Conservation (phyloP, 2,113 vertebrate species). For the Dasypus novemcinctus region DNA sequence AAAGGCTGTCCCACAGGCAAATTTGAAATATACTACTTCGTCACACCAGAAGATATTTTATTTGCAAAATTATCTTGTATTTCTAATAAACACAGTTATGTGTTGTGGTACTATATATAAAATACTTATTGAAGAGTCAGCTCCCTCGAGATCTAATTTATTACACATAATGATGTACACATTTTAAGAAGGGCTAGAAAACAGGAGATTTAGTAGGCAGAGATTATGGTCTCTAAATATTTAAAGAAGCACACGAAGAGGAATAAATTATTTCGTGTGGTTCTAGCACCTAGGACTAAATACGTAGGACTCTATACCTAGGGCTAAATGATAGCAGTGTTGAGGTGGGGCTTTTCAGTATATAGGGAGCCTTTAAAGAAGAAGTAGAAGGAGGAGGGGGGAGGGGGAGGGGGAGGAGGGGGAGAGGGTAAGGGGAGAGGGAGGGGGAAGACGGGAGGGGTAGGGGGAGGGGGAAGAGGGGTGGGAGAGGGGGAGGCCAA, state of each 20-base stretch:
- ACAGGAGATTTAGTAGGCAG: neutral
- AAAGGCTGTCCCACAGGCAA: neutral
- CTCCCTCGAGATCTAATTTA: neutral
- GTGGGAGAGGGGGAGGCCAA: too few relatives aligned
- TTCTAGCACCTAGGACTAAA: too few relatives aligned
- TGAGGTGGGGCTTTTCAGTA: neutral
- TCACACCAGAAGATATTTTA: neutral
- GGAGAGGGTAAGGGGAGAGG: too few relatives aligned
- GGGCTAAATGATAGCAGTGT: neutral
- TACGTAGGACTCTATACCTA: neutral
- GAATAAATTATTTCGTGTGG: neutral
- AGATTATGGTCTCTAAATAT: constrained; percentile 17
- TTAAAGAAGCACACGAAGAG: constrained; percentile 6
- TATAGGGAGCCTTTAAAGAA: constrained; percentile 2
- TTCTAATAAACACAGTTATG: constrained; percentile 37
- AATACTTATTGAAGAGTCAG: constrained; percentile 30
- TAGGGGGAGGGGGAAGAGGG: too few relatives aligned
- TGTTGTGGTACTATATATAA: neutral
- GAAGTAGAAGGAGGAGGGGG: neutral
- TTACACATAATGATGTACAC: neutral
- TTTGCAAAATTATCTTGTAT: neutral
- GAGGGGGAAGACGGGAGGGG: neutral
- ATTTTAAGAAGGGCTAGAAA: neutral
- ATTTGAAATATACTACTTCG: neutral
- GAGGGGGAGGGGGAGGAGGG: neutral